Evolutionary conservation across 2,113 vertebrate genomes (phyloP).

Genomic region (Brachypteracias leptosomus): DNA sequence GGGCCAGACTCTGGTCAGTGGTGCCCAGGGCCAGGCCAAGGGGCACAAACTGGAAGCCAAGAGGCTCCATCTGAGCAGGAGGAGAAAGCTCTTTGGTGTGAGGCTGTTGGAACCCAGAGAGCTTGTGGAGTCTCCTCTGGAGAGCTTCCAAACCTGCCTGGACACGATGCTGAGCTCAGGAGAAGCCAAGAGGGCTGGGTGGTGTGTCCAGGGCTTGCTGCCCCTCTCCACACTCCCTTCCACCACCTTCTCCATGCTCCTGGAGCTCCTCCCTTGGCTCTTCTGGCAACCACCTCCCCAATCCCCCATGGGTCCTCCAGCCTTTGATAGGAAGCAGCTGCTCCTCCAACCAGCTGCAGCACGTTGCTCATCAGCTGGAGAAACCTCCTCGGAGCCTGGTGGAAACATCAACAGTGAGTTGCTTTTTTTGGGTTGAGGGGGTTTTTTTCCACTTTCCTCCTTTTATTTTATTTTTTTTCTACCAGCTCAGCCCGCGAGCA

Average conservation of each 20-base stretch:
- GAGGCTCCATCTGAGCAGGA: not conserved
- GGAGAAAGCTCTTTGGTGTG: not conserved
- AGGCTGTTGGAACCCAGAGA: not conserved
- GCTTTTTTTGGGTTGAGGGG: too few relatives aligned
- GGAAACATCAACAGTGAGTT: slow-evolving; percentile 31
- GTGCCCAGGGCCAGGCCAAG: not conserved
- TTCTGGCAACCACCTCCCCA: slow-evolving; percentile 43
- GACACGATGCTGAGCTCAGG: not conserved
- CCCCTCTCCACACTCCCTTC: not conserved
- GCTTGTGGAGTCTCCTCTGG: not conserved
- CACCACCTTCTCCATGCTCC: slow-evolving; percentile 8
- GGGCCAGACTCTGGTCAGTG: not conserved
- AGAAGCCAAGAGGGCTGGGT: not conserved
- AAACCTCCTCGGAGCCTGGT: slow-evolving; percentile 12
- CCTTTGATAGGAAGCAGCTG: slow-evolving; percentile 68
- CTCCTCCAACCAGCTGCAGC: slow-evolving; percentile 22
- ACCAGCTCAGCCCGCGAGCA: fast-evolving
- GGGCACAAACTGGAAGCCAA: not conserved
- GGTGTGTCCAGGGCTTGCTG: not conserved
- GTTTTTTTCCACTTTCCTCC: not conserved
- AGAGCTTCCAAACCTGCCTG: too few relatives aligned
- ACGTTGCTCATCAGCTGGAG: slow-evolving; percentile 32
- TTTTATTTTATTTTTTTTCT: slow-evolving; percentile 48
- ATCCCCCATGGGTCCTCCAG: too few relatives aligned
- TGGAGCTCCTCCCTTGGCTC: slow-evolving; percentile 53